Percentiles rank a stretch among this genome's conserved stretches.
Evolutionary conservation across 2,888 invertebrate genomes (phyloP).

Genomic region (Philereme vetulata): DNA sequence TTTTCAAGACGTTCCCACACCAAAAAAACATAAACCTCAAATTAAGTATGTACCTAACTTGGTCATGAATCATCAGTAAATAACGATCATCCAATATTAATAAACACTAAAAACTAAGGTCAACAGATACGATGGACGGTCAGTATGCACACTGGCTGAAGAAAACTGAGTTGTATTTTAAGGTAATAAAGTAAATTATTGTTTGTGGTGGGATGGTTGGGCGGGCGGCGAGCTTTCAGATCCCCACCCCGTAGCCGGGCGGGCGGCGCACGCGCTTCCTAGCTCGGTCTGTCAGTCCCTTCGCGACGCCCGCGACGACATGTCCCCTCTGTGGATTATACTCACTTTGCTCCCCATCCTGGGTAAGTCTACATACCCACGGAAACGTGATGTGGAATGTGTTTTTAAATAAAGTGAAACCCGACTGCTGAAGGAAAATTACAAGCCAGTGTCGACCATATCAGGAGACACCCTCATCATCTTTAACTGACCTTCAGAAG

Average conservation of each 20-base stretch:
- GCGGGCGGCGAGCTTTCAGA: conserved; percentile 76
- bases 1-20: conserved; percentile 12
- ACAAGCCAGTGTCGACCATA: conserved; percentile 1
- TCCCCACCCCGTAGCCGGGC: conserved; percentile 52
- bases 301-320: conserved; percentile 78
- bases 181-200: conserved; percentile 5
- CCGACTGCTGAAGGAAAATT: conserved; percentile 1
- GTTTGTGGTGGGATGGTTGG: conserved; percentile 38
- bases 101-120: conserved; percentile 28
- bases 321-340: conserved; percentile 79
- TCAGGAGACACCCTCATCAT: not conserved
- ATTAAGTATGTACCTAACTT: not conserved
- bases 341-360: conserved; percentile 77
- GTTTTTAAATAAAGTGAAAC: conserved; percentile 16
- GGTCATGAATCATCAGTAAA: conserved; percentile 17
- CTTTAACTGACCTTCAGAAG: not conserved
- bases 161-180: conserved; percentile 3
- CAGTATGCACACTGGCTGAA: not conserved
- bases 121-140: conserved; percentile 7
- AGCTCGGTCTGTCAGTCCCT: conserved; percentile 59
- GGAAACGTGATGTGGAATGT: conserved; percentile 35
- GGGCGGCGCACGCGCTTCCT: conserved; percentile 57
- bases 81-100: conserved; percentile 17
- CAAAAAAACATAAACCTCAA: conserved; percentile 11
- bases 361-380: conserved; percentile 66